Percentiles rank a stretch among this genome's conserved stretches.
phyloP scores from a whole-genome alignment of 2,888 invertebrate genomes.

The Drosophila nr. perissopoda region DNA sequence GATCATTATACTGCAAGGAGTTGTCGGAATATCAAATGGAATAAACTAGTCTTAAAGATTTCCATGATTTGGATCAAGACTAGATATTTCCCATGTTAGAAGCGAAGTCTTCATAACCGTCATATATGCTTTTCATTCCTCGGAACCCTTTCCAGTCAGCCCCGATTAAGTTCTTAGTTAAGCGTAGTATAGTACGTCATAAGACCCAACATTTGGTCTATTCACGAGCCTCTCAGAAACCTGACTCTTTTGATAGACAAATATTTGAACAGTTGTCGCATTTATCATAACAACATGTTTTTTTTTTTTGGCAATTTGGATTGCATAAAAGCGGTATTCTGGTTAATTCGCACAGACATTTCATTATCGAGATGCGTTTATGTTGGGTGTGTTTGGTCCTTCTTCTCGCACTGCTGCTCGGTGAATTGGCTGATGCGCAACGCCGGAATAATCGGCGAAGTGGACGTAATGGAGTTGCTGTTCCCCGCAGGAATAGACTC shows the following conservation, averaged over 20 bases:
- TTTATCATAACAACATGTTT: neutral
- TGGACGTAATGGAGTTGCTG: neutral
- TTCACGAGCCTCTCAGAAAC: constrained; percentile 17
- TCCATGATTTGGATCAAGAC: neutral
- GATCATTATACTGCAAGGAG: neutral
- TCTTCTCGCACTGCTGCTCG: constrained; percentile 44
- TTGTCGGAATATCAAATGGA: neutral
- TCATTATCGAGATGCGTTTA: constrained; percentile 50
- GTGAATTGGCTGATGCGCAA: constrained; percentile 20
- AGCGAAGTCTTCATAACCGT: neutral
- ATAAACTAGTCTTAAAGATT: neutral
- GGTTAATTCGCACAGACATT: constrained; percentile 34
- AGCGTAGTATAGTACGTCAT: constrained; percentile 35
- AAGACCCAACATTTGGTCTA: constrained; percentile 32
- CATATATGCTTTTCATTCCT: neutral
- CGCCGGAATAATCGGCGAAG: neutral
- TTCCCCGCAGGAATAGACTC: neutral
- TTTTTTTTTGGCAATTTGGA: constrained; percentile 30
- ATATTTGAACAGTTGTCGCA: constrained; percentile 65
- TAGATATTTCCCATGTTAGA: neutral
- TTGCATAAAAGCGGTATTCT: constrained; percentile 49
- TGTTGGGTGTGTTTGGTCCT: constrained; percentile 51
- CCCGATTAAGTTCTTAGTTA: constrained; percentile 4
- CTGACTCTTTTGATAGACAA: constrained; percentile 24
- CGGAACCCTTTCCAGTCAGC: neutral